Percentiles rank a stretch among this genome's conserved stretches.
These are phyloP conservation scores for Hippopotamyrus pictus DNA, from an alignment of 2,797 vertebrate species.

Conservation along the genomic window DNA sequence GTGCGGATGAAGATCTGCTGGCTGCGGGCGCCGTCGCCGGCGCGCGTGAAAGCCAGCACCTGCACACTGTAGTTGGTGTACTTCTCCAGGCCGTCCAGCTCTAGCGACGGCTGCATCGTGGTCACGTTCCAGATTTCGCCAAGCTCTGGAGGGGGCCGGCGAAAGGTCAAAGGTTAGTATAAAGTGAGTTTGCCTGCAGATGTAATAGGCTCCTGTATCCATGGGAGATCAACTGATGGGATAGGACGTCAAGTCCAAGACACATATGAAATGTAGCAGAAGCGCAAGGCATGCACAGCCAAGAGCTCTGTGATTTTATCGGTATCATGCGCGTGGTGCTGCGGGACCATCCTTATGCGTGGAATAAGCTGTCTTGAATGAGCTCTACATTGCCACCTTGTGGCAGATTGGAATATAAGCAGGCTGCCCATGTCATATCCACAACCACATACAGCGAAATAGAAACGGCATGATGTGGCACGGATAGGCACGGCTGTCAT, in stretches of 20 bases:
- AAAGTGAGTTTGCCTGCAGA: neutral
- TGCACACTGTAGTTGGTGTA: conserved; percentile 98
- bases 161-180: neutral
- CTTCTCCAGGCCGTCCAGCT: conserved; percentile 90
- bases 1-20: conserved; percentile 94
- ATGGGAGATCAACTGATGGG: neutral
- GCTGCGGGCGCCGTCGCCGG: conserved; percentile 86
- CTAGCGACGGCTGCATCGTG: conserved; percentile 81
- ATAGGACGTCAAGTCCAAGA: neutral
- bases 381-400: neutral
- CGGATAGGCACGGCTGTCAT: neutral
- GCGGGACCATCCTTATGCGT: neutral
- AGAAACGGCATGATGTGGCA: neutral
- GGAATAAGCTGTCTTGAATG: neutral
- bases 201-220: neutral
- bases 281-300: neutral
- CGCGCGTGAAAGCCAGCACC: conserved; percentile 89
- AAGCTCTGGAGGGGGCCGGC: conserved; percentile 65
- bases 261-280: neutral
- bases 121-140: conserved; percentile 94
- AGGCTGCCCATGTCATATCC: neutral
- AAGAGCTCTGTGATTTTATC: neutral
- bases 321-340: neutral
- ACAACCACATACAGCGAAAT: neutral
- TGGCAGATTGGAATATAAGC: neutral